These are phyloP conservation scores for Paramisgurnus dabryanus DNA, from an alignment of 2,113 vertebrate genomes.

Conservation along the genomic window DNA sequence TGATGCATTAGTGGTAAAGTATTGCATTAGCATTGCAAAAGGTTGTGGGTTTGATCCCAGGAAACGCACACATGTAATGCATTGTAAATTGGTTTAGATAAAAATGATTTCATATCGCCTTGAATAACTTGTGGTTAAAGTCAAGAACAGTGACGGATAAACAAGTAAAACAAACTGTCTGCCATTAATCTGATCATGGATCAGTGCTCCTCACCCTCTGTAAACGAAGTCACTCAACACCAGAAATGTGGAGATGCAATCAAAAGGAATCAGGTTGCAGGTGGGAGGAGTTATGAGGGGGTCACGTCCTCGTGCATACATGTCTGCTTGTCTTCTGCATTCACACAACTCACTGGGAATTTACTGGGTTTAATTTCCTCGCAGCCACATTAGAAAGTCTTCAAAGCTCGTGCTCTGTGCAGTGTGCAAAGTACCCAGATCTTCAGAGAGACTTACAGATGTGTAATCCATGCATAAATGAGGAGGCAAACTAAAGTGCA, in stretches of 20 bases:
- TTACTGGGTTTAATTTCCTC: constrained; percentile 54
- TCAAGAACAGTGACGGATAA: background rate
- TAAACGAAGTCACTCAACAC: background rate
- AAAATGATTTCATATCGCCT: background rate
- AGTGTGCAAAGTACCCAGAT: constrained; percentile 29
- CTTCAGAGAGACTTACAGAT: constrained; percentile 51
- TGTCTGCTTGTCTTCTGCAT: constrained; percentile 57
- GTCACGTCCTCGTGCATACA: constrained; percentile 12
- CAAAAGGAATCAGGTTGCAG: background rate
- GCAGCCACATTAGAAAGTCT: constrained; percentile 68
- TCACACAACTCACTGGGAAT: constrained; percentile 58
- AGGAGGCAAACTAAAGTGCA: background rate
- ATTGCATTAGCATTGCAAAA: too few relatives aligned
- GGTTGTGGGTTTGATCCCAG: too few relatives aligned
- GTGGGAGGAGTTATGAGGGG: too few relatives aligned
- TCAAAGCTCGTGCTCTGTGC: constrained; percentile 62
- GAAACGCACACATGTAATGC: too few relatives aligned
- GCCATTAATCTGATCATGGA: background rate
- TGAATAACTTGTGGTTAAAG: background rate
- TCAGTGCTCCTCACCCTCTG: too few relatives aligned
- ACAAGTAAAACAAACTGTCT: background rate
- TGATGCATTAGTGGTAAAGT: too few relatives aligned
- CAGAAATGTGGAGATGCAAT: constrained; percentile 14
- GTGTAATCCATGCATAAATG: constrained; percentile 50
- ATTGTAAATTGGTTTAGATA: too few relatives aligned